Evolutionary conservation across 2,797 vertebrate species (phyloP).

Genomic region (Florisuga fusca): DNA sequence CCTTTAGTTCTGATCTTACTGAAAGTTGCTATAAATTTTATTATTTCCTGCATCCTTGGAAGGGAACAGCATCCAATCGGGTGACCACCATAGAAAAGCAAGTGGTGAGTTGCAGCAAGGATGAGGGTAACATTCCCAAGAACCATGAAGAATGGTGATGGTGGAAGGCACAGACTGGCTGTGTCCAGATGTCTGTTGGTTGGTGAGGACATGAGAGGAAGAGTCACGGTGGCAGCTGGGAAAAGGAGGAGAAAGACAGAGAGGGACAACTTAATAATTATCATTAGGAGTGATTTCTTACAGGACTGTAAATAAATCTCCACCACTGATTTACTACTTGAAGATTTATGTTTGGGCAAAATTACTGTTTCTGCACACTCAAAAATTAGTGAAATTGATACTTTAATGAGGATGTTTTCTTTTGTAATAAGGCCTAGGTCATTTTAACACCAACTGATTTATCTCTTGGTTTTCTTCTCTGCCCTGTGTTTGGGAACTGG

Average conservation of each 20-base stretch:
- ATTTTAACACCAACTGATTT: background rate
- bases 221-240: background rate
- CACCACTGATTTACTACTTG: background rate
- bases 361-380: background rate
- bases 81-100: background rate
- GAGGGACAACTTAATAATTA: background rate
- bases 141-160: background rate
- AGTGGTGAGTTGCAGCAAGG: background rate
- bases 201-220: background rate
- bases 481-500: background rate
- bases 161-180: accelerated
- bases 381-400: background rate
- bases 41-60: background rate
- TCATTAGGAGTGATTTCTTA: background rate
- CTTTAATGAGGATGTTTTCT: background rate
- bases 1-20: background rate
- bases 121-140: background rate
- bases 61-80: background rate
- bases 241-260: background rate
- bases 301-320: background rate
- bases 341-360: background rate
- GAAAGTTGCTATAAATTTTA: background rate
- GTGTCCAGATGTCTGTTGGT: background rate
- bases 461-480: background rate
- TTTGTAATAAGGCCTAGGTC: background rate